Conservation (phyloP, 2,888 invertebrate species). For the Eledona agricola region DNA sequence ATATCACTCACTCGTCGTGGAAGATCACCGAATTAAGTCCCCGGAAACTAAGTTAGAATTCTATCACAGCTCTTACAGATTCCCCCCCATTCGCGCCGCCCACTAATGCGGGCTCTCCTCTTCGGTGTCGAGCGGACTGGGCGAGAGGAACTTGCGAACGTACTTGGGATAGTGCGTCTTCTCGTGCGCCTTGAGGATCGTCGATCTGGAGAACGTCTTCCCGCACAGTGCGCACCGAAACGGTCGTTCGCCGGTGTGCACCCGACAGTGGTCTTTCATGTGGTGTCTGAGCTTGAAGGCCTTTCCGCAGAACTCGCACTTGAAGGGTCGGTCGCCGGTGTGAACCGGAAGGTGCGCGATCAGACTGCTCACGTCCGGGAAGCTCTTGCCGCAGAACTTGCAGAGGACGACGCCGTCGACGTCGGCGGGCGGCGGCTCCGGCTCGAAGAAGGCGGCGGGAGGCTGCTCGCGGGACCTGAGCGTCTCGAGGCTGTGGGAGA, state of each 20-base stretch:
- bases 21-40: conserved; percentile 40
- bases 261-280: conserved; percentile 94
- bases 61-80: conserved; percentile 64
- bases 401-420: conserved; percentile 80
- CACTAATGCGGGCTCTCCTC: conserved; percentile 79
- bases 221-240: conserved; percentile 90
- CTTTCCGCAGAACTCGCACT: conserved; percentile 94
- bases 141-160: conserved; percentile 88
- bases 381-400: conserved; percentile 93
- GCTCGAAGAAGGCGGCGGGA: conserved; percentile 14
- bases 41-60: conserved; percentile 53
- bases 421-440: conserved; percentile 57
- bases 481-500: conserved; percentile 88
- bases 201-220: conserved; percentile 89
- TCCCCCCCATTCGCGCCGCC: conserved; percentile 35
- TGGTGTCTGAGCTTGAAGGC: conserved; percentile 92
- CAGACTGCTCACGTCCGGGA: conserved; percentile 88
- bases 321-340: conserved; percentile 90
- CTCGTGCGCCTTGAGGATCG: conserved; percentile 91
- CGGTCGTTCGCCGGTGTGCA: conserved; percentile 90
- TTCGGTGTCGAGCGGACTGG: conserved; percentile 84
- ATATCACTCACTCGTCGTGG: conserved; percentile 38
- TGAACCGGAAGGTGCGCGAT: conserved; percentile 89
- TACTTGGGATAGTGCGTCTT: conserved; percentile 93
- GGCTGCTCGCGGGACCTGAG: conserved; percentile 85